A percentile compares a stretch with the other conserved stretches of the same genome.
Conservation (phyloP, 2,797 vertebrate genomes). For the Cuculus canorus region DNA sequence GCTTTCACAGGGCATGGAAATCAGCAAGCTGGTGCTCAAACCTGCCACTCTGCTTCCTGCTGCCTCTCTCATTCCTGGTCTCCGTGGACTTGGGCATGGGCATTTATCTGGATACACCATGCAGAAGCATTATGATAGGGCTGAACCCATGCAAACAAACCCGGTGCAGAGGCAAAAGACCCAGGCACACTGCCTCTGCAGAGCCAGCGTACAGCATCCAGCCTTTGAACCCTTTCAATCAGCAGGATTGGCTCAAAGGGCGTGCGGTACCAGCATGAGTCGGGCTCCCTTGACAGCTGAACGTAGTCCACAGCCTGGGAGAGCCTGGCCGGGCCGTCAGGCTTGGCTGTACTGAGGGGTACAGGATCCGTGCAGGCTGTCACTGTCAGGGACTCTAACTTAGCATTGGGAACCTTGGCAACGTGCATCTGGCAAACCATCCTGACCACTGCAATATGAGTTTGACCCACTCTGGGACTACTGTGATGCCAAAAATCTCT, state of each 20-base stretch:
- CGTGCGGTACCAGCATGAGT: accelerated
- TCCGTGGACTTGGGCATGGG: not conserved
- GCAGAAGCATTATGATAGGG: not conserved
- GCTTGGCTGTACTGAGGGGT: not conserved
- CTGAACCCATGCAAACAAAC: not conserved
- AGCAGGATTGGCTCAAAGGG: not conserved
- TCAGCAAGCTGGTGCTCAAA: not conserved
- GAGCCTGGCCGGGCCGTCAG: not conserved
- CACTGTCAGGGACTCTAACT: not conserved
- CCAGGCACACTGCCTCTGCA: accelerated
- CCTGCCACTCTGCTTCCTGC: not conserved
- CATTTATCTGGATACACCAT: not conserved
- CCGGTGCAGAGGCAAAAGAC: not conserved
- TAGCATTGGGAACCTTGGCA: not conserved
- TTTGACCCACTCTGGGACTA: not conserved
- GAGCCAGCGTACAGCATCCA: accelerated
- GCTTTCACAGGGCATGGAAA: not conserved
- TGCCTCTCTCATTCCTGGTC: not conserved
- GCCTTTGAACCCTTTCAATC: not conserved
- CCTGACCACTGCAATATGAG: not conserved
- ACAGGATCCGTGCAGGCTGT: too few species aligned
- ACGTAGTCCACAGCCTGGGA: not conserved
- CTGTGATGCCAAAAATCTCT: not conserved
- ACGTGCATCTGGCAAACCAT: not conserved
- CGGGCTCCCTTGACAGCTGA: not conserved